Base-by-base conservation (phyloP, 2,113 vertebrate genomes). In the Poeciliopsis retropinna region DNA sequence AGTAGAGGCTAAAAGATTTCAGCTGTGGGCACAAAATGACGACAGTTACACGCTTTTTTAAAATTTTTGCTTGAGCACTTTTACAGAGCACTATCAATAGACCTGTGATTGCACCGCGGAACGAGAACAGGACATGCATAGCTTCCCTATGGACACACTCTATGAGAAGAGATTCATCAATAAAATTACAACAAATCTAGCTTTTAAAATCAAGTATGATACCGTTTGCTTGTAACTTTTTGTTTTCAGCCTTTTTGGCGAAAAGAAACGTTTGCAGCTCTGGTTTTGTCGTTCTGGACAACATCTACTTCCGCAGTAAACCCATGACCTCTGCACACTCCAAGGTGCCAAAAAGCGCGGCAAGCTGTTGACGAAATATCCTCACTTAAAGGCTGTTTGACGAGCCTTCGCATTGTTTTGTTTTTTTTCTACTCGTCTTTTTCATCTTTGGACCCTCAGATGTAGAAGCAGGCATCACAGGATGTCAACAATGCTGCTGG, bases 401-500 rank as follows among this genome's bases (percentile, higher is more conserved):
- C 73, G 83, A 75, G 88, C 78, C 63, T 75, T 67, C 39, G 10
- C 34, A 37, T 37, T 3, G 10, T 11, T 37, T 37, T 11, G 2
- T 37, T 11, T 11, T 11, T 84, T 68, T 62, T 62, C 37, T 47
- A 30, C 25, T 41, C n/a, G 67, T 70, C 54, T 71, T 64, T 71
- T 81, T 76, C 60, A 27, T 87, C 77, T 87, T 70, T 73, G 80
- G 86, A 83, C 77, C 47, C 22, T 67, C 69, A 32, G 78, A 60
- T 25, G 72, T 72, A 54, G 73, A 76, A 68, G 74, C 12, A 25
- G 81, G 14, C 6, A 11, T 93, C 96, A 98, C 85, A 98, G 95
- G 83, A 96, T 87, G 87, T 97, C 96, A 30, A 96, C 95, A 91
- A 98, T 94, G 92, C 95, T 94, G 79, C 92, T 92, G 71, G 96